Evolutionary conservation across 2,797 vertebrate species (phyloP), one percentile per base, ranked within the genome.

Genomic region (Okamejei kenojei): DNA sequence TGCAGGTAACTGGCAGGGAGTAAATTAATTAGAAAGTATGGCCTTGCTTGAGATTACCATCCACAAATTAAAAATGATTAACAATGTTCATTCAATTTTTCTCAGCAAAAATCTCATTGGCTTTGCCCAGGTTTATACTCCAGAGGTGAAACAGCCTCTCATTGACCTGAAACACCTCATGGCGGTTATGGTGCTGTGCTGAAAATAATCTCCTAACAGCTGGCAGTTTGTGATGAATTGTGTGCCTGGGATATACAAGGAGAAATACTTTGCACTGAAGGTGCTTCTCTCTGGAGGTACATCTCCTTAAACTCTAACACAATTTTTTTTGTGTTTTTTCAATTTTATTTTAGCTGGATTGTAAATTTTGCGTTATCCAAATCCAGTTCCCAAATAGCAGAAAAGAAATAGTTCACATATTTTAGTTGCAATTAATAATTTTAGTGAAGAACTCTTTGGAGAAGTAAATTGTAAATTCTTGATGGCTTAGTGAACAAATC

Each of bases 141-240:
- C 68, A 65, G 32, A 90, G 86, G 65, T 71, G 32, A 90, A 71
- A 23, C 65, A 90, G 32, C 65, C 86, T 90, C 84, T 90, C 21
- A 38, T 65, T 90, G 86, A 71, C 63, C 86, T 38, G 61, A 21
- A 65, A 17, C 29, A 13, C 6, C 32, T 90, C 86, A 61, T 32
- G 32, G 65, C 21, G 81, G 54, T 29, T 61, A 10, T 84, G 63
- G n/a, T 68, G 63, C 86, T 68, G n/a, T 7, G 65, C n/a, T 38
- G 32, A 68, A 65, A 68, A 68, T 68, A 61, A 61, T 84, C 10
- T 84, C 81, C 54, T 6, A 15, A 29, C 54, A 61, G 26, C 26
- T 26, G 13, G 54, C 81, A 13, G 81, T 61, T n/a, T 84, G 10
- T 84, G 54, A 58, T 84, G 81, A 61, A 15, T 61, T 84, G 58